Evolutionary conservation across 2,797 vertebrate genomes (phyloP).

Genomic region (Pantherophis alleghaniensis): DNA sequence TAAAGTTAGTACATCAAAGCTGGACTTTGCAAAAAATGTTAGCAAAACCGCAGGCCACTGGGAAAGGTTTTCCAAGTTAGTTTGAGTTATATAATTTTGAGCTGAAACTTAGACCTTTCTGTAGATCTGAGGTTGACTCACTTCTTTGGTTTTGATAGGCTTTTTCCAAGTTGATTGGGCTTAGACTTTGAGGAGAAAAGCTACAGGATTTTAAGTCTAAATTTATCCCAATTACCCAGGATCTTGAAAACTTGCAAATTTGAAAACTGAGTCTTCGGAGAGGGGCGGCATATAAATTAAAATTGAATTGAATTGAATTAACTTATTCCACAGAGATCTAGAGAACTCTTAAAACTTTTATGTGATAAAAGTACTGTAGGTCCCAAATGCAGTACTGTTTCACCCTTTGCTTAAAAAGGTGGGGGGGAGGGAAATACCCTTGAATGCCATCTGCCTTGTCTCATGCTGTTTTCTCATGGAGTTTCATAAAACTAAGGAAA

Average conservation of each 20-base stretch:
- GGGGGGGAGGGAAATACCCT: not conserved
- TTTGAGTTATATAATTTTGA: not conserved
- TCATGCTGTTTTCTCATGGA: not conserved
- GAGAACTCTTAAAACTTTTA: not conserved
- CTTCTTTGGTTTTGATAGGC: not conserved
- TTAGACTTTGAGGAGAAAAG: not conserved
- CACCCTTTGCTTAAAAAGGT: not conserved
- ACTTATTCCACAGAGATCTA: not conserved
- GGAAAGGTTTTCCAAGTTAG: not conserved
- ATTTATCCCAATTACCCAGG: not conserved
- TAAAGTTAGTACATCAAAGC: not conserved
- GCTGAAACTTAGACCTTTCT: not conserved
- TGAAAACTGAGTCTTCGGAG: too few relatives aligned
- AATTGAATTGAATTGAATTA: too few relatives aligned
- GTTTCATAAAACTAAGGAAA: not conserved
- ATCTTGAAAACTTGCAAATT: not conserved
- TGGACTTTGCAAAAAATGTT: not conserved
- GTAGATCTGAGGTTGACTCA: not conserved
- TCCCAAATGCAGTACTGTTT: not conserved
- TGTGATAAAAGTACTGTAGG: not conserved
- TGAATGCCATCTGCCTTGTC: not conserved
- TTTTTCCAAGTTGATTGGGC: not conserved
- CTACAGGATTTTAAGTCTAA: not conserved
- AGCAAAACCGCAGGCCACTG: not conserved
- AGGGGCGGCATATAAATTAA: too few relatives aligned